Percentiles rank a stretch among this genome's conserved stretches.
Evolutionary conservation across 2,888 invertebrate species (phyloP).

Genomic region (Drosophila cognata): DNA sequence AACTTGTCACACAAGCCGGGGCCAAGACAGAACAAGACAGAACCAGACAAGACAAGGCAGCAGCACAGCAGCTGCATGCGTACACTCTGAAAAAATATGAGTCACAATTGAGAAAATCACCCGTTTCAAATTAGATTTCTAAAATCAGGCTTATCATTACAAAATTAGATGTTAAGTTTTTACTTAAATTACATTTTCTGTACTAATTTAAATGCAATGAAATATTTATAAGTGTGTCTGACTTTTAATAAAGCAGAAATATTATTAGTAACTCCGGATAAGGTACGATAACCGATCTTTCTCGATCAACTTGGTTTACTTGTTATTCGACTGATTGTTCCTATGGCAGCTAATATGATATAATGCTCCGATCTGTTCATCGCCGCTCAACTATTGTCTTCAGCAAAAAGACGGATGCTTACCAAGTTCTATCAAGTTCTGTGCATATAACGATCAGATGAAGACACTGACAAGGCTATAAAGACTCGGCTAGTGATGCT

Average conservation of each 20-base stretch:
- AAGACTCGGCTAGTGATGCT: too few species aligned
- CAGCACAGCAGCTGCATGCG: neutral
- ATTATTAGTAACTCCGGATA: neutral
- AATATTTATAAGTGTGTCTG: too few species aligned
- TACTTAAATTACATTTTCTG: neutral
- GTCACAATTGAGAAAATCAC: neutral
- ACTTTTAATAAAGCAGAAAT: neutral
- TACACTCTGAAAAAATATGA: neutral
- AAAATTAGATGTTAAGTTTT: neutral
- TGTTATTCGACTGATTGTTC: neutral
- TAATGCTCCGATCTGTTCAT: neutral
- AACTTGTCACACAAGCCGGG: conserved; percentile 67
- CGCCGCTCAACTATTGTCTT: too few species aligned
- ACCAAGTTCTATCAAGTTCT: too few species aligned
- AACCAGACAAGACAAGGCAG: conserved; percentile 3
- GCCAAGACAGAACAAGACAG: conserved; percentile 28
- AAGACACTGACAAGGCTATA: too few species aligned
- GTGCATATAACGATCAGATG: too few species aligned
- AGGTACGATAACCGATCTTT: neutral
- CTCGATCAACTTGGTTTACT: neutral
- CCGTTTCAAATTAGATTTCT: neutral
- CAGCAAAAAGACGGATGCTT: too few species aligned
- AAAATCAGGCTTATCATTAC: neutral
- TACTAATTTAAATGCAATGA: too few species aligned
- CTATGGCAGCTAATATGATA: neutral